A percentile compares a stretch with the other conserved stretches of the same genome.
phyloP scores from a whole-genome alignment of 2,888 invertebrate species.

The Sepioteuthis lessoniana region DNA sequence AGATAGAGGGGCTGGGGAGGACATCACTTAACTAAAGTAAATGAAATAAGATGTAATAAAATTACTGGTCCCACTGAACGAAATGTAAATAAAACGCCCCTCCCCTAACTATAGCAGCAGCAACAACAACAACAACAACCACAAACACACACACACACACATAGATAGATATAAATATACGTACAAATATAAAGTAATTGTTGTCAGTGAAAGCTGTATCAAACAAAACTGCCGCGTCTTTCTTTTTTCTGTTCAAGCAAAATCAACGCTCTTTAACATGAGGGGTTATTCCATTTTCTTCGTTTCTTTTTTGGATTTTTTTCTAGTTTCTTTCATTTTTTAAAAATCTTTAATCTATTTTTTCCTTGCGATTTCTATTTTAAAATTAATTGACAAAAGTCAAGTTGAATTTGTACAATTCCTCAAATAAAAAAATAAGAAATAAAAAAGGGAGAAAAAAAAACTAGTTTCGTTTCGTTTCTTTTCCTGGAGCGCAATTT shows the following conservation, averaged over 20 bases:
- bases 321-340: no score
- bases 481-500: background rate
- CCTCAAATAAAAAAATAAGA: background rate
- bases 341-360: background rate
- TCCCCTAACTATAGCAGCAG: no score
- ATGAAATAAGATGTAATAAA: conserved; percentile 6
- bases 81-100: background rate
- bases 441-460: background rate
- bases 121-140: background rate
- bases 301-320: no score
- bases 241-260: background rate
- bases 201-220: background rate
- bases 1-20: no score
- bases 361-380: background rate
- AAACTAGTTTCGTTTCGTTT: background rate
- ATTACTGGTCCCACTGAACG: background rate
- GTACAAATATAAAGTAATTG: background rate
- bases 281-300: background rate
- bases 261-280: background rate
- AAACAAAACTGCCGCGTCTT: background rate
- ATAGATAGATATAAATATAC: no score
- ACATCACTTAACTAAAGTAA: background rate
- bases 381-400: conserved; percentile 33
- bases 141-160: background rate
- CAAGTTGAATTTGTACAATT: background rate